These are phyloP conservation scores for Camarhynchus parvulus DNA, from an alignment of 2,113 vertebrate species.

Conservation along the genomic window DNA sequence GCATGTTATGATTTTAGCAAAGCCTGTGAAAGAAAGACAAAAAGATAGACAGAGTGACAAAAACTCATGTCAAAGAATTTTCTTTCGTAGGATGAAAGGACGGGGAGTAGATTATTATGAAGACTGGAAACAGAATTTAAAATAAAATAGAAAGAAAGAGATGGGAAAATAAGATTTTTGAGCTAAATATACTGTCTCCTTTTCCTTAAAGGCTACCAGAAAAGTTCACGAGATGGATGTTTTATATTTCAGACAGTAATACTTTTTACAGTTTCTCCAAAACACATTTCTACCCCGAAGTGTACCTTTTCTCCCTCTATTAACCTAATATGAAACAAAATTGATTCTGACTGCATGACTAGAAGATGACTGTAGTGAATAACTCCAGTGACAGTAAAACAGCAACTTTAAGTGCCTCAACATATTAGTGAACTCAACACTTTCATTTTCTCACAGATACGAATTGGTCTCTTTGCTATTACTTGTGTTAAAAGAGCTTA, in stretches of 20 bases:
- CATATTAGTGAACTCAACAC: not conserved
- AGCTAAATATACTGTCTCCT: not conserved
- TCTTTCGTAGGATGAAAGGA: not conserved
- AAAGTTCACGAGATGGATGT: not conserved
- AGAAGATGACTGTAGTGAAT: not conserved
- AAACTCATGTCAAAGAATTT: not conserved
- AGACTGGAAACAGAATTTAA: not conserved
- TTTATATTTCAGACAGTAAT: not conserved
- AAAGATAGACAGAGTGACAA: not conserved
- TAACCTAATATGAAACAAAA: not conserved
- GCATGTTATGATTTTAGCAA: not conserved
- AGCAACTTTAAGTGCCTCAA: not conserved
- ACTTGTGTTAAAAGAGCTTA: not conserved
- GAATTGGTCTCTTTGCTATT: not conserved
- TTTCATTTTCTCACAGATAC: not conserved
- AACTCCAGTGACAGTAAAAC: not conserved
- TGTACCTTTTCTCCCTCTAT: fast-evolving
- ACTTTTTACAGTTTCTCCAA: not conserved
- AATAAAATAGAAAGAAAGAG: not conserved
- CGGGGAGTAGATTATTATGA: not conserved
- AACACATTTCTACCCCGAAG: not conserved
- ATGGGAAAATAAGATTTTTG: not conserved
- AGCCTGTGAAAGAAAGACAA: not conserved
- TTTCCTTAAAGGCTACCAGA: not conserved
- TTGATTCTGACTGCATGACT: not conserved